A percentile compares a stretch with the other conserved stretches of the same genome.
Conservation (phyloP, 2,797 vertebrate species). For the Pampus argenteus region DNA sequence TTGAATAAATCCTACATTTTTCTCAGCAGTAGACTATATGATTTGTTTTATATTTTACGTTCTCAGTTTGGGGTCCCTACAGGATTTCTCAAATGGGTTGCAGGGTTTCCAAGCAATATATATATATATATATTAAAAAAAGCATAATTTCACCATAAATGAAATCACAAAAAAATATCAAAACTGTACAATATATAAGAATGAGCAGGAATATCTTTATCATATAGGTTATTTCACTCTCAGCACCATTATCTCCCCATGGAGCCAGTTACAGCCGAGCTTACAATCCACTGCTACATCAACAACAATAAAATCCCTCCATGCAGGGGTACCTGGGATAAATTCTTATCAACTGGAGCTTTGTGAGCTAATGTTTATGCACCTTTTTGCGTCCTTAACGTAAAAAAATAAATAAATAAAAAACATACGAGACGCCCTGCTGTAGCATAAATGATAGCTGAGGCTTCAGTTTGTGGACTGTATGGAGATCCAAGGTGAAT, state of each 20-base stretch:
- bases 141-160: slow-evolving; percentile 14
- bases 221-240: slow-evolving; percentile 38
- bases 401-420: not conserved
- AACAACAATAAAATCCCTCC: slow-evolving; percentile 70
- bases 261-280: slow-evolving; percentile 50
- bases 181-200: slow-evolving; percentile 3
- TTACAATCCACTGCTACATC: slow-evolving; percentile 57
- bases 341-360: slow-evolving; percentile 30
- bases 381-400: slow-evolving; percentile 26
- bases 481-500: slow-evolving; percentile 73
- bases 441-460: slow-evolving; percentile 34
- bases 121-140: slow-evolving; percentile 21
- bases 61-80: slow-evolving; percentile 20
- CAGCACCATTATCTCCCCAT: slow-evolving; percentile 54
- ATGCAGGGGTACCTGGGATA: slow-evolving; percentile 36
- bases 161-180: slow-evolving; percentile 14
- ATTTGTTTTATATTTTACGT: slow-evolving; percentile 27
- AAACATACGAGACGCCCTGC: slow-evolving; percentile 22
- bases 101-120: not conserved
- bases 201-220: slow-evolving; percentile 12
- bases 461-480: slow-evolving; percentile 33
- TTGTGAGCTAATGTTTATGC: slow-evolving; percentile 35
- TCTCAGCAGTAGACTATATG: not conserved
- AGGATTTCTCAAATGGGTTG: slow-evolving; percentile 12
- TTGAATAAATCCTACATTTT: slow-evolving; percentile 38